Conservation (phyloP, 1,140 invertebrate species). For the Drosophila pallidifrons region DNA sequence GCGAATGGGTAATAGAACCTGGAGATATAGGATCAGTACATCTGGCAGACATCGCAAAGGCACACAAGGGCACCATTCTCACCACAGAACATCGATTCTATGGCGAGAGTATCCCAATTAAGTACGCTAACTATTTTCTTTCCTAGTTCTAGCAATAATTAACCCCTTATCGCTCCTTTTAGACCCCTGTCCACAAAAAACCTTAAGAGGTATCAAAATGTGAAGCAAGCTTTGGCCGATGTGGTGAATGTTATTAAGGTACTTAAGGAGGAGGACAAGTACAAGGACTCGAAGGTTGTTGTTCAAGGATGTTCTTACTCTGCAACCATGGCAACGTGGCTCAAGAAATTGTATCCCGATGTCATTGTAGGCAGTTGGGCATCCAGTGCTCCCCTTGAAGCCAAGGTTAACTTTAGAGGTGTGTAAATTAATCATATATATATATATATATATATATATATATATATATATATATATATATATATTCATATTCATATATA, state of each 20-base stretch:
- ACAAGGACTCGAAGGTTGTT: constrained; percentile 85
- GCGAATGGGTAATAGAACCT: constrained; percentile 87
- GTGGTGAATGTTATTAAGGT: constrained; percentile 76
- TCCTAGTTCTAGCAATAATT: neutral
- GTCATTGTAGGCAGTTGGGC: constrained; percentile 88
- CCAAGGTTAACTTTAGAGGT: constrained; percentile 88
- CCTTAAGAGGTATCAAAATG: constrained; percentile 88
- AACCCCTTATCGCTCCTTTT: neutral
- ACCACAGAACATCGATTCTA: constrained; percentile 94
- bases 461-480: no score
- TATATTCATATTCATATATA: no score
- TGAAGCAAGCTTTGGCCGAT: constrained; percentile 90
- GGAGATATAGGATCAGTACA: constrained; percentile 86
- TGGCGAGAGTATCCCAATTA: constrained; percentile 90
- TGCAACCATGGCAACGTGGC: constrained; percentile 92
- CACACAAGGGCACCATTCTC: constrained; percentile 88
- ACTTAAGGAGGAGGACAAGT: constrained; percentile 85
- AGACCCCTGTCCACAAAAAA: constrained; percentile 87
- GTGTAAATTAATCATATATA: neutral
- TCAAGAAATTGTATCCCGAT: constrained; percentile 91
- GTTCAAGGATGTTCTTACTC: constrained; percentile 93
- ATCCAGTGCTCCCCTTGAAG: constrained; percentile 90
- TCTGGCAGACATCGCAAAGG: constrained; percentile 87
- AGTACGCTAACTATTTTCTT: constrained; percentile 3
- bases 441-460: no score